Percentiles rank a stretch among this genome's conserved stretches.
Conservation (phyloP, 1,140 invertebrate genomes). For the Aphaenogaster floridana region DNA sequence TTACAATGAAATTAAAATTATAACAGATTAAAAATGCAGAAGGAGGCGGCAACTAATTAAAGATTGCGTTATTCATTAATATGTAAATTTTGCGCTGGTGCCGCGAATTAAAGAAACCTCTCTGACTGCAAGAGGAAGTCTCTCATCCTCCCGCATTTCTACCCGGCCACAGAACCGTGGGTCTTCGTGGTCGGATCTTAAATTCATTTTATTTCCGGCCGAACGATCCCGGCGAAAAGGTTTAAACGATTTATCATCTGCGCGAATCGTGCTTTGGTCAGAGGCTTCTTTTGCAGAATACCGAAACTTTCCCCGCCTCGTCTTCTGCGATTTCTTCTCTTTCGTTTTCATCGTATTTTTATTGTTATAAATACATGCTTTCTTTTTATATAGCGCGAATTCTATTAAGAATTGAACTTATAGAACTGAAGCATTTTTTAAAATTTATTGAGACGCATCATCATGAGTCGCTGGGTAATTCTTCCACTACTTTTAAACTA, state of each 20-base stretch:
- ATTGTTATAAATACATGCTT: slow-evolving; percentile 43
- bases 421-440: neutral
- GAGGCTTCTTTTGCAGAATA: slow-evolving; percentile 73
- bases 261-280: slow-evolving; percentile 82
- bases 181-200: slow-evolving; percentile 82
- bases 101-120: slow-evolving; percentile 59
- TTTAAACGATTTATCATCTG: slow-evolving; percentile 84
- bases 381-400: neutral
- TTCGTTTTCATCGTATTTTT: neutral
- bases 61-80: slow-evolving; percentile 61
- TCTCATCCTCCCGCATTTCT: slow-evolving; percentile 37
- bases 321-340: slow-evolving; percentile 56
- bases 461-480: no score
- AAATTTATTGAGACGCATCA: neutral
- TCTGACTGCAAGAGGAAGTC: slow-evolving; percentile 30
- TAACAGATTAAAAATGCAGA: slow-evolving; percentile 45
- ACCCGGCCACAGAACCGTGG: slow-evolving; percentile 54
- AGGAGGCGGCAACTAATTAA: slow-evolving; percentile 58
- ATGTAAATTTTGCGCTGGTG: slow-evolving; percentile 56
- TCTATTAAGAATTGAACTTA: neutral
- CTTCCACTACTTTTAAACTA: neutral
- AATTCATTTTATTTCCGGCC: slow-evolving; percentile 86
- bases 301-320: slow-evolving; percentile 73
- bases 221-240: slow-evolving; percentile 83
- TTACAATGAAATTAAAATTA: slow-evolving; percentile 67